Percentiles rank a stretch among this genome's conserved stretches.
phyloP scores from a whole-genome alignment of 2,888 invertebrate species.

The Hirtodrosophila trivittata region DNA sequence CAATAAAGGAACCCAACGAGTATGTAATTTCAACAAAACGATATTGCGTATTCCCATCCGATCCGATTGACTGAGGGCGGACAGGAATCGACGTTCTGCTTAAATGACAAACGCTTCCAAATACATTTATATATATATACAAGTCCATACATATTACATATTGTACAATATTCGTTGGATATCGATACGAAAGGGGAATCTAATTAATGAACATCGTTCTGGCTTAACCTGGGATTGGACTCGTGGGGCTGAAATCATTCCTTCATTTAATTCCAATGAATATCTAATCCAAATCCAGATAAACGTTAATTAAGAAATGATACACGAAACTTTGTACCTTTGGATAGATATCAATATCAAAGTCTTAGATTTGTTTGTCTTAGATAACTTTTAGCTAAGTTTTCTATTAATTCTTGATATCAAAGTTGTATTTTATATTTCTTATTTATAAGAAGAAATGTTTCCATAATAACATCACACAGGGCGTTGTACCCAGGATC shows the following conservation, averaged over 20 bases:
- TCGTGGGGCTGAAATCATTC: conserved; percentile 1
- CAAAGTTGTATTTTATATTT: too few relatives aligned
- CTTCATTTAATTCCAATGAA: conserved; percentile 13
- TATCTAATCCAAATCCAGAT: not conserved
- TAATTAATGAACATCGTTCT: conserved; percentile 42
- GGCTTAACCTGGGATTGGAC: not conserved
- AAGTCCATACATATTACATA: not conserved
- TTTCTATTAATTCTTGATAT: too few relatives aligned
- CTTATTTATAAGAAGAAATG: too few relatives aligned
- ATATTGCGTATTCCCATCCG: conserved; percentile 29
- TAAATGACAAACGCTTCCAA: conserved; percentile 32
- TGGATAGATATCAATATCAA: too few relatives aligned
- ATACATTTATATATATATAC: conserved; percentile 9
- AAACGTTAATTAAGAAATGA: too few relatives aligned
- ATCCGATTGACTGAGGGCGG: conserved; percentile 38
- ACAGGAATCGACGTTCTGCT: conserved; percentile 19
- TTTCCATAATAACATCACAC: too few relatives aligned
- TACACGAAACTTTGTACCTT: too few relatives aligned
- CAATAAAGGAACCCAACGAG: conserved; percentile 36
- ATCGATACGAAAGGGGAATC: conserved; percentile 23
- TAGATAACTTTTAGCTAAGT: too few relatives aligned
- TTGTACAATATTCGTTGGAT: not conserved
- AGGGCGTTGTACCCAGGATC: too few relatives aligned
- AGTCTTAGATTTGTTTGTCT: too few relatives aligned
- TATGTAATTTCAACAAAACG: conserved; percentile 56